Base-by-base conservation (phyloP, 1,140 invertebrate species). In the Maniola jurtina region DNA sequence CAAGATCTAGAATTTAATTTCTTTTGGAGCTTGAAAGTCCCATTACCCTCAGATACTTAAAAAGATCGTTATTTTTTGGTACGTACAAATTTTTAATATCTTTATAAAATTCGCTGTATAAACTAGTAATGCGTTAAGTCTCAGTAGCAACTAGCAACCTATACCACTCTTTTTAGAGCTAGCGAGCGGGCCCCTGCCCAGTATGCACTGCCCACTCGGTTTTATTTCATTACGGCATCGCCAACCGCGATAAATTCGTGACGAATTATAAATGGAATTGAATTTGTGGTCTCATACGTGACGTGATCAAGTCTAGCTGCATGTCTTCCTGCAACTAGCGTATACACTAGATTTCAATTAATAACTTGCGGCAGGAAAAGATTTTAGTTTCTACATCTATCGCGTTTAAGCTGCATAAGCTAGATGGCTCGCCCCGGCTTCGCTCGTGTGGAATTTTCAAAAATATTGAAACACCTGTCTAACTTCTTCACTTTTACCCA, bases 221-320 rank as follows among this genome's bases (percentile, higher is more conserved):
- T 57, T 38, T 15, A 57, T 57, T 57, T 64, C 60, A 66, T 60
- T 72, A 68, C 55, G 55, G 57, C 61, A 58, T 38, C 8, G 50
- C 47, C 35, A 64, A 76, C 64, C 33, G 63, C 63, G 59, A 58
- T 65, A 64, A 65, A 71, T 52, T 71, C 75, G 68, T 77, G 72
- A 71, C 73, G 68, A 75, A 77, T 70, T 66, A 68, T 71, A 36
- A 25, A 25, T 48, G 48, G 65, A 75, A 77, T 78, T 65, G 65
- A 73, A 73, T 73, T 72, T 57, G 66, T 61, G 59, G 63, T 60
- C 50, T 47, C 57, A 58, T 68, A 75, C 65, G 40, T 67, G 56
- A 58, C 61, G 62, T 64, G 66, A 68, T 70, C 61, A 56, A 68
- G 64, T 56, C 55, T 47, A 63, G 70, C 61, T 67, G 68, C 68